Evolutionary conservation across 2,888 invertebrate species (phyloP).

Genomic region (Uropetala carovei): DNA sequence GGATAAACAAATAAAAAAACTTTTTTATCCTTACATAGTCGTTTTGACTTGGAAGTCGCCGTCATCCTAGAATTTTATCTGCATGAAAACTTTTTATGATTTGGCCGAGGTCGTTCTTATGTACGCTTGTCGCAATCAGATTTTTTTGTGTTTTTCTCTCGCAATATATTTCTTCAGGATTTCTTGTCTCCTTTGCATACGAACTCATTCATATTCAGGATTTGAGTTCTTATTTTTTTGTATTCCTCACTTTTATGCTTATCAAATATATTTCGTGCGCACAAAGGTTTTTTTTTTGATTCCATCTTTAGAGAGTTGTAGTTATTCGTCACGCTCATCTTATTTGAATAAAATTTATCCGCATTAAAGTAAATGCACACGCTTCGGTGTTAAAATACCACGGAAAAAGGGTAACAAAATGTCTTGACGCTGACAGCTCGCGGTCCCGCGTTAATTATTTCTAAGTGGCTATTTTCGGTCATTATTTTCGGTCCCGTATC

Average conservation of each 20-base stretch:
- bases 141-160: constrained; percentile 17
- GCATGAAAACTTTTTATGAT: too few species aligned
- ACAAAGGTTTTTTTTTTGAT: background rate
- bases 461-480: background rate
- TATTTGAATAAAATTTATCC: background rate
- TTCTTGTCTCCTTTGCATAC: constrained; percentile 29
- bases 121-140: background rate
- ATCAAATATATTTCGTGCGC: background rate
- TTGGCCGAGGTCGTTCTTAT: background rate
- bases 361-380: background rate
- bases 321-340: constrained; percentile 9
- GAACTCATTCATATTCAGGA: constrained; percentile 24
- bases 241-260: background rate
- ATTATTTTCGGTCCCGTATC: background rate
- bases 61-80: too few species aligned
- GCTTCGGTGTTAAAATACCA: background rate
- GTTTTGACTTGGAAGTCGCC: too few species aligned
- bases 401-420: background rate
- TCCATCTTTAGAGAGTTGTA: background rate
- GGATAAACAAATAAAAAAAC: too few species aligned
- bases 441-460: background rate
- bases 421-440: background rate
- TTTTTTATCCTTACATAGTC: too few species aligned
- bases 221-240: background rate
- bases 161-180: constrained; percentile 12